Evolutionary conservation across 2,113 vertebrate species (phyloP).

Genomic region (Phrynosoma platyrhinos): DNA sequence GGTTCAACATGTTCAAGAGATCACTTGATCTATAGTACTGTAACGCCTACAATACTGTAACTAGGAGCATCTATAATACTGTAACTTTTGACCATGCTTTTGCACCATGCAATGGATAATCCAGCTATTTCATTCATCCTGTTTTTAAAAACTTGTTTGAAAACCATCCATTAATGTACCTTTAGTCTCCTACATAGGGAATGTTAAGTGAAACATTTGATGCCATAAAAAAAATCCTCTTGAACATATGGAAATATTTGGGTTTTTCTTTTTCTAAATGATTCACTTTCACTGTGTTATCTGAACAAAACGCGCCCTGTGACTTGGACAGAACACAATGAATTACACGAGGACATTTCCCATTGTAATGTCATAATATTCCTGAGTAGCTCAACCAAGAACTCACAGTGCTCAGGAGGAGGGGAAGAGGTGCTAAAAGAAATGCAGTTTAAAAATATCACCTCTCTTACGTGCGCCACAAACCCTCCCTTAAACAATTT

Average conservation of each 20-base stretch:
- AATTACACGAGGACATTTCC: not conserved
- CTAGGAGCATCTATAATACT: too few species aligned
- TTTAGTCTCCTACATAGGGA: not conserved
- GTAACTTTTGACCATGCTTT: not conserved
- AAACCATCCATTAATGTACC: accelerated
- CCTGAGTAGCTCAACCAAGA: not conserved
- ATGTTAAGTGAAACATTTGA: not conserved
- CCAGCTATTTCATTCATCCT: not conserved
- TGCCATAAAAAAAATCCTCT: not conserved
- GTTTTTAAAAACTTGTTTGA: not conserved
- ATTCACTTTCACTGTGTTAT: not conserved
- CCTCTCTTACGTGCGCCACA: not conserved
- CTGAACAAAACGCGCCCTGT: not conserved
- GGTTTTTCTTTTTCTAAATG: not conserved
- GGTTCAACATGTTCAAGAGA: not conserved
- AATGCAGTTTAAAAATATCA: slow-evolving; percentile 1
- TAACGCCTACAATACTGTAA: too few species aligned
- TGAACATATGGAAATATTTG: slow-evolving; percentile 12
- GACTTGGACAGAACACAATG: not conserved
- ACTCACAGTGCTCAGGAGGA: not conserved
- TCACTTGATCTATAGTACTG: not conserved
- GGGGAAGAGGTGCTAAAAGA: not conserved
- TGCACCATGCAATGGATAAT: not conserved
- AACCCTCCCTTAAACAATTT: slow-evolving; percentile 1
- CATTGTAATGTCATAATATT: not conserved